A percentile compares a stretch with the other conserved stretches of the same genome.
Conservation (phyloP, 2,797 vertebrate species). For the Semaprochilodus insignis region DNA sequence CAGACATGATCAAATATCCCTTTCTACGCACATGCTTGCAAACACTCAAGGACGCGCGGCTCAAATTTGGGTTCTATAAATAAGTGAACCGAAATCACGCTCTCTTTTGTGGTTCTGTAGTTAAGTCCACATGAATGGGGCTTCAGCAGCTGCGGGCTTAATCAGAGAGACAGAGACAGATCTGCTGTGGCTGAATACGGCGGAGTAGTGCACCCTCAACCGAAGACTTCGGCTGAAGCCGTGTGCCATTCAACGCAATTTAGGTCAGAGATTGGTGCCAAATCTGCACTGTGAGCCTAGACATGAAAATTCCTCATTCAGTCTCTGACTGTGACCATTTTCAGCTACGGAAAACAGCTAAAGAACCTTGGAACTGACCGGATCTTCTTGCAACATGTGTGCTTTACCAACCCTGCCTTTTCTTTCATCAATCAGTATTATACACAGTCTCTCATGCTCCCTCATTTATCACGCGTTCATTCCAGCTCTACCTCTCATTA, state of each 20-base stretch:
- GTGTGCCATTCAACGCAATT: slow-evolving; percentile 33
- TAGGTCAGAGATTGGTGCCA: slow-evolving; percentile 35
- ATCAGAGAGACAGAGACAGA: slow-evolving; percentile 30
- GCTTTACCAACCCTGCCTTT: slow-evolving; percentile 9
- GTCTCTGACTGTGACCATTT: neutral
- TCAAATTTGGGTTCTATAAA: slow-evolving; percentile 57
- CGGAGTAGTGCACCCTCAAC: neutral
- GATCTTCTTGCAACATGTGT: slow-evolving; percentile 19
- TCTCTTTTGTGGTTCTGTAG: slow-evolving; percentile 44
- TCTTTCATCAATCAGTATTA: slow-evolving; percentile 36
- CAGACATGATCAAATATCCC: slow-evolving; percentile 61
- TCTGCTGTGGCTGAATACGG: slow-evolving; percentile 38
- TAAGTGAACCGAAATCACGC: slow-evolving; percentile 50
- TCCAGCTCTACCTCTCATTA: slow-evolving; percentile 49
- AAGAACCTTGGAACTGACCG: neutral
- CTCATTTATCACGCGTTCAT: slow-evolving; percentile 34
- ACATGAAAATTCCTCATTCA: neutral
- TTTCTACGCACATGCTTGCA: slow-evolving; percentile 43
- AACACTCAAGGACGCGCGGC: slow-evolving; percentile 33
- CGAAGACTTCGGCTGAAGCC: slow-evolving; percentile 26
- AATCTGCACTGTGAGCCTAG: neutral
- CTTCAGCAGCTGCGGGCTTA: slow-evolving; percentile 48
- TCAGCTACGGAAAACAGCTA: neutral
- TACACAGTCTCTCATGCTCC: slow-evolving; percentile 1
- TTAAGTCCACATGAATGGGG: slow-evolving; percentile 55